Evolutionary conservation across 2,113 vertebrate genomes (phyloP), one percentile per base, ranked within the genome.

Genomic region (Pelvicachromis taeniatus): DNA sequence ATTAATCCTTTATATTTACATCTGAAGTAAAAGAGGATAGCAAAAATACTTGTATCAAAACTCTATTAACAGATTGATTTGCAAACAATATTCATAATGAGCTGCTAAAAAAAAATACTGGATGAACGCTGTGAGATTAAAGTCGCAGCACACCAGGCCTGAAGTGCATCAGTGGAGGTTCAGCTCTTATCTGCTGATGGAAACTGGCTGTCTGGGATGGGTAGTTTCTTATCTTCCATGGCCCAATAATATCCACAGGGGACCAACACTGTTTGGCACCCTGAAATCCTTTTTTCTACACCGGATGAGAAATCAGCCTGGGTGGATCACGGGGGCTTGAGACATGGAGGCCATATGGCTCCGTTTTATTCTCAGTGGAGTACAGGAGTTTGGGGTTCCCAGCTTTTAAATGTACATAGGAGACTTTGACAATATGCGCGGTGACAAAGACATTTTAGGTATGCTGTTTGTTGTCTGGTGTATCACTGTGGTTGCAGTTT

Each of bases 291-390:
- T 86, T 87, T 58, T 84, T 63, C 80, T 84, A 2, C 82, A 70
- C 75, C 54, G 91, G 87, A 93, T 92, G 91, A 84, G 89, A 90
- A 93, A 82, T 90, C 88, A 89, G 89, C 61, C 83, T 70, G 85
- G 82, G 90, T 89, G 89, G 93, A 93, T 95, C 91, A 95, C 54
- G 58, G 88, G 90, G 92, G 92, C 87, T 89, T 80, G 63, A 80
- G 91, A 92, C 88, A 80, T 89, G 87, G 87, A 85, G 93, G 92
- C 95, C 94, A 94, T 94, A 94, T 94, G 95, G 86, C 90, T 86
- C 54, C 61, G 58, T 40, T 83, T 84, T 88, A 93, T 93, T 89
- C 92, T 86, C 94, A 21, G 85, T 77, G 90, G 93, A 94, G 77
- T 85, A 81, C 9, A 38, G 83, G 89, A 89, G 89, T 92, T 78